These are phyloP conservation scores for Peromyscus melanophrys DNA, from an alignment of 2,797 vertebrate genomes.

Conservation along the genomic window DNA sequence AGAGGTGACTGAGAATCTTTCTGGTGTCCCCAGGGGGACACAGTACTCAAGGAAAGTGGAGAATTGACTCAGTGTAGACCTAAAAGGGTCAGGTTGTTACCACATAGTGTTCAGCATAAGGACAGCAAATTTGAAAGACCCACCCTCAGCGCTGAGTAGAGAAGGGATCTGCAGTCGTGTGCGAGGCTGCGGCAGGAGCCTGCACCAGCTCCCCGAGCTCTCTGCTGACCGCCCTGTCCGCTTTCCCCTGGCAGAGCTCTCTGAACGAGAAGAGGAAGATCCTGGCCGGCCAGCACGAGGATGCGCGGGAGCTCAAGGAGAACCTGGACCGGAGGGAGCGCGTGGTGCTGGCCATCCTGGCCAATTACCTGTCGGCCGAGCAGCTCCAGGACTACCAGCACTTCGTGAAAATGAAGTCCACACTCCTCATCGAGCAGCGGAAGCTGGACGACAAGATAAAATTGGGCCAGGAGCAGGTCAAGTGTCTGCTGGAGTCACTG, in stretches of 20 bases:
- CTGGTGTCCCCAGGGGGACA: neutral
- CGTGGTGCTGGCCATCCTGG: conserved; percentile 94
- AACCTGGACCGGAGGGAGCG: conserved; percentile 96
- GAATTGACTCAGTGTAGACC: neutral
- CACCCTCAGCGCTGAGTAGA: neutral
- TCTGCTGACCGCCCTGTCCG: neutral
- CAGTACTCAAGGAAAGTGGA: neutral
- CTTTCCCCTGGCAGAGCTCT: conserved; percentile 90
- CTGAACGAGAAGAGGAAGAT: conserved; percentile 94
- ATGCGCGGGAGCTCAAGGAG: conserved; percentile 97
- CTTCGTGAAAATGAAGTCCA: conserved; percentile 95
- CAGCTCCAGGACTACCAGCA: conserved; percentile 95
- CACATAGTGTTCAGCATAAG: neutral
- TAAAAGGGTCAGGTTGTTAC: neutral
- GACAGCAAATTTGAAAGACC: neutral
- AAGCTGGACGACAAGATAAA: conserved; percentile 96
- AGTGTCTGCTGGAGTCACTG: conserved; percentile 92
- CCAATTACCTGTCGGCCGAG: conserved; percentile 90
- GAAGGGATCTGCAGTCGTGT: neutral
- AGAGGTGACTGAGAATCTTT: neutral
- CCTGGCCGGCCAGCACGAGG: conserved; percentile 95
- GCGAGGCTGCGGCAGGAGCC: neutral
- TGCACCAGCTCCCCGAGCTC: neutral
- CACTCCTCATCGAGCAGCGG: conserved; percentile 95
- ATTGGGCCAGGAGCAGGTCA: conserved; percentile 94